Evolutionary conservation across 2,888 invertebrate genomes (phyloP), one percentile per base, ranked within the genome.

Genomic region (Hedychridium roseum): DNA sequence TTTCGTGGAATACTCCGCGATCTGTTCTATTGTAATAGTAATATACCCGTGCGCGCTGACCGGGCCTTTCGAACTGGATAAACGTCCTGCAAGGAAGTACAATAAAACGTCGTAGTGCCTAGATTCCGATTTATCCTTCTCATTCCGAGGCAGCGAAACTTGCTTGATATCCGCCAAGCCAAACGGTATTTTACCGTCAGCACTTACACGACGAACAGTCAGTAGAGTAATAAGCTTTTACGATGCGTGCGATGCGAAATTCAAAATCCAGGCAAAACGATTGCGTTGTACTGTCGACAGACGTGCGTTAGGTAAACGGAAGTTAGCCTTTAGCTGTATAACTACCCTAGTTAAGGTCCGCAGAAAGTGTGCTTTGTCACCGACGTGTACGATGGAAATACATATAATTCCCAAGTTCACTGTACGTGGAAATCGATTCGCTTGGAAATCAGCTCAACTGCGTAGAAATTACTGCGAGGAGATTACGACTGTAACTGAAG

Each of bases 1-100:
- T 34, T 43, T 39, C 41, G 27, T 27, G 28, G 23, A 11, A 37
- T 38, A 9, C 14, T n/a, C 14, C 28, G 21, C 14, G n/a, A 26
- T 9, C 18, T 36, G 34, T 44, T 45, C 47, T 39, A 44, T 32
- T 21, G n/a, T 27, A 38, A 15, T 41, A 11, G 39, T 21, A 12
- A 14, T 14, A n/a, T 15, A 32, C 49, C 37, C 42, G 47, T 40
- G 46, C 40, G 38, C 35, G 47, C 42, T 32, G 50, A 53, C 49
- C 44, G 57, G 43, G 50, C 38, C 43, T 47, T 46, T 31, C 32
- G 53, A 46, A 53, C 30, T 53, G 49, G 50, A 28, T 30, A 21
- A 32, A 43, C n/a, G n/a, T n/a, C n/a, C n/a, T n/a, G 41, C 32
- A 27, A 43, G 7, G 20, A 46, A 36, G 32, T 28, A 9, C 39